These are phyloP conservation scores for Sinodicranocentrus sp. DNA, from an alignment of 2,888 invertebrate genomes.

Conservation along the genomic window DNA sequence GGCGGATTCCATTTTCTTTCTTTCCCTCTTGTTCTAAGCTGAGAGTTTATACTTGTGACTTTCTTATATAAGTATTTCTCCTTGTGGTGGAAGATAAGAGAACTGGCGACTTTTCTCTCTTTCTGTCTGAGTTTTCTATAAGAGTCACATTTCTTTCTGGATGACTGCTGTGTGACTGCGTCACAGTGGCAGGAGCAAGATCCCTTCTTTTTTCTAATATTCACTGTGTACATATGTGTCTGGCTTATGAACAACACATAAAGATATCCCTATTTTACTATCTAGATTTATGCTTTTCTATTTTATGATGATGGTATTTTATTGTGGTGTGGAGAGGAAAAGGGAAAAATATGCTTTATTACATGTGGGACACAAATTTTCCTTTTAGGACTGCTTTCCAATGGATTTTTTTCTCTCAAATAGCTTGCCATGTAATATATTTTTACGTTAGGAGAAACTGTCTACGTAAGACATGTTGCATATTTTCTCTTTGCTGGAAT, in stretches of 20 bases:
- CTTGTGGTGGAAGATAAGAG: not conserved
- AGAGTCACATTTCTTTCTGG: constrained; percentile 35
- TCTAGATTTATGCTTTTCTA: not conserved
- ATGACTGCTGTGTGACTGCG: constrained; percentile 26
- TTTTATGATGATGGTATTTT: constrained; percentile 33
- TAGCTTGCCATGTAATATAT: too few relatives aligned
- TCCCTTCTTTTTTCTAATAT: too few relatives aligned
- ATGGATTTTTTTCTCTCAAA: not conserved
- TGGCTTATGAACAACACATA: not conserved
- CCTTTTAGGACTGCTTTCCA: not conserved
- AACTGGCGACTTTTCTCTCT: not conserved
- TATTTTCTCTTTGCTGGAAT: not conserved
- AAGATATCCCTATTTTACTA: not conserved
- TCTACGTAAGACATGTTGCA: too few relatives aligned
- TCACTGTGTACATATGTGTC: not conserved
- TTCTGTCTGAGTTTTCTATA: too few relatives aligned
- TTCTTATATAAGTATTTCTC: constrained; percentile 12
- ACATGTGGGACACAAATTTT: not conserved
- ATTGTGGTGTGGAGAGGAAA: not conserved
- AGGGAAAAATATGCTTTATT: not conserved
- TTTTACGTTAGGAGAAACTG: too few relatives aligned
- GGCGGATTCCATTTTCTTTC: constrained; percentile 35
- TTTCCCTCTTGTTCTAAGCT: constrained; percentile 22
- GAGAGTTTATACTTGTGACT: constrained; percentile 27
- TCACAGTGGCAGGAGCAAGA: not conserved